Evolutionary conservation across 2,797 vertebrate species (phyloP).

Genomic region (Amazonetta brasiliensis): DNA sequence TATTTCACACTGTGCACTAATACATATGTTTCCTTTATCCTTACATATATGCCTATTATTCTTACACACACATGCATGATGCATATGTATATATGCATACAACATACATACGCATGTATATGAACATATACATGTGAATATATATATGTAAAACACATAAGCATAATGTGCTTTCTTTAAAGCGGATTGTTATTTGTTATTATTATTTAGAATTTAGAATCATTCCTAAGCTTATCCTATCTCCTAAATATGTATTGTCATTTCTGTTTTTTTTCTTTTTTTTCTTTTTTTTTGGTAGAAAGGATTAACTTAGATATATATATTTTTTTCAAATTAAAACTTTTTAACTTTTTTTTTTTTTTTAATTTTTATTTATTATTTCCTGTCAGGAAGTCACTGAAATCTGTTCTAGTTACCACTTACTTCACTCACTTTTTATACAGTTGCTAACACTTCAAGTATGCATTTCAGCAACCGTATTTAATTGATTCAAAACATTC

Average conservation of each 20-base stretch:
- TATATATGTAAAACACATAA: not conserved
- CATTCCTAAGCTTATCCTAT: not conserved
- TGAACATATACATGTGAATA: accelerated
- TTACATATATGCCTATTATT: not conserved
- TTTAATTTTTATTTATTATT: not conserved
- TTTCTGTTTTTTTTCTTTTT: not conserved
- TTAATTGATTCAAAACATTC: not conserved
- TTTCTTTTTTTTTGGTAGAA: not conserved
- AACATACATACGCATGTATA: not conserved
- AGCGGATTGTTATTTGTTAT: not conserved
- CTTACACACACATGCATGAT: accelerated
- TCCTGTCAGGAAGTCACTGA: not conserved
- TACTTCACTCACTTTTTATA: not conserved
- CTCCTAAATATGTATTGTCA: accelerated
- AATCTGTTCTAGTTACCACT: not conserved
- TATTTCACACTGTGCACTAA: not conserved
- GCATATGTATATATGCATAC: accelerated
- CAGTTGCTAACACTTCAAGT: not conserved
- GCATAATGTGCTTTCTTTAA: not conserved
- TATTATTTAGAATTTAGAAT: not conserved
- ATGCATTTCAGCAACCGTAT: not conserved
- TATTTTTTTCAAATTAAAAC: not conserved
- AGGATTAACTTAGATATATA: not conserved
- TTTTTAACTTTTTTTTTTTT: not conserved
- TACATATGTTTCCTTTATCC: not conserved